Evolutionary conservation across 1,140 invertebrate genomes (phyloP).

Genomic region (Panagrolaimus sp.): DNA sequence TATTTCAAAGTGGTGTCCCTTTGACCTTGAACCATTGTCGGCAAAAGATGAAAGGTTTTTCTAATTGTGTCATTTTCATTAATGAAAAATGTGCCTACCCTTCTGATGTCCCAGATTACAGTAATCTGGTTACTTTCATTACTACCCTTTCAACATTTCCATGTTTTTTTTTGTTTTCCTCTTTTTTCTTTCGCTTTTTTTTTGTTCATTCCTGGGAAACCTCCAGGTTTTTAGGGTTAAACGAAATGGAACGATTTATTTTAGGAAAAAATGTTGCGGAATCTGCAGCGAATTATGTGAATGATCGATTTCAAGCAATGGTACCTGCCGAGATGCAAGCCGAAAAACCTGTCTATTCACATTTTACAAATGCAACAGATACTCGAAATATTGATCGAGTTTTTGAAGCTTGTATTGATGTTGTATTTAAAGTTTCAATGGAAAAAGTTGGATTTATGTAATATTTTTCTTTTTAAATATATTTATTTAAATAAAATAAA

Average conservation of each 20-base stretch:
- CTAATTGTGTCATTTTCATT: not conserved
- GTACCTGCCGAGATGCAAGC: constrained; percentile 78
- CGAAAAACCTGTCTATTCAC: constrained; percentile 74
- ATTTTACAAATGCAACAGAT: constrained; percentile 84
- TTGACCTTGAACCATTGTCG: no score
- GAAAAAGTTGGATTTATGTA: constrained; percentile 81
- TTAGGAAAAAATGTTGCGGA: constrained; percentile 75
- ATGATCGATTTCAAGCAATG: constrained; percentile 78
- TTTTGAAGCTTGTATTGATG: constrained; percentile 83
- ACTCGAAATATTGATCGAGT: constrained; percentile 82
- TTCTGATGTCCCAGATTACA: no score
- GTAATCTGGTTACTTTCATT: no score
- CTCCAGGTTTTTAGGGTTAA: not conserved
- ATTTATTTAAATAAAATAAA: no score
- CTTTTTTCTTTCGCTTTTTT: no score
- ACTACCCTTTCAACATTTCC: no score
- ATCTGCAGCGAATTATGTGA: constrained; percentile 76
- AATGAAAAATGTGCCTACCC: no score
- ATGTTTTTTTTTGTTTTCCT: no score
- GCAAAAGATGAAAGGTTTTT: no score
- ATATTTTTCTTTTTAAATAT: constrained; percentile 19
- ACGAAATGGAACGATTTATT: constrained; percentile 18
- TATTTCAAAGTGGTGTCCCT: no score
- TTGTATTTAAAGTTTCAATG: constrained; percentile 86
- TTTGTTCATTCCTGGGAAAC: no score